Percentiles rank a stretch among this genome's conserved stretches.
phyloP scores from a whole-genome alignment of 1,140 invertebrate species.

The Zeugodacus cucurbitae region DNA sequence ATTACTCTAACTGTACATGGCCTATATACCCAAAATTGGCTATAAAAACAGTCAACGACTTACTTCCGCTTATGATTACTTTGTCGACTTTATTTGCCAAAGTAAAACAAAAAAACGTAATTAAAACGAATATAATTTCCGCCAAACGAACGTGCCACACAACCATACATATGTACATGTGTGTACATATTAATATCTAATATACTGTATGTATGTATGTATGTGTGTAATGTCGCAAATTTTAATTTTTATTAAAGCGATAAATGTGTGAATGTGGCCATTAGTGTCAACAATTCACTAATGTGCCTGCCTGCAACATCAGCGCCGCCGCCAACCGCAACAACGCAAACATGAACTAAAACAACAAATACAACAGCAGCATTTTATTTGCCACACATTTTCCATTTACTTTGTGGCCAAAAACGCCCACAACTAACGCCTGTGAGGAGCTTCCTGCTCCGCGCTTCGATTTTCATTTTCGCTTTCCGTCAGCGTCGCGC shows the following conservation, averaged over 20 bases:
- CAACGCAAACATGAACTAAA: not conserved
- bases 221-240: not conserved
- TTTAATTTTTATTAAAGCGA: conserved; percentile 30
- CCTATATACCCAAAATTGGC: not conserved
- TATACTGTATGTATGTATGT: not conserved
- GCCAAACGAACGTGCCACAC: not conserved
- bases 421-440: not conserved
- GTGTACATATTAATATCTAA: not conserved
- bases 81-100: not conserved
- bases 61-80: not conserved
- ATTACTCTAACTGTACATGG: not conserved
- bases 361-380: not conserved
- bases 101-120: not conserved
- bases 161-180: not conserved
- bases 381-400: not conserved
- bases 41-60: not conserved
- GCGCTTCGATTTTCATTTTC: not conserved
- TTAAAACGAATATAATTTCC: conserved; percentile 5
- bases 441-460: not conserved
- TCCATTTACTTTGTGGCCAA: conserved; percentile 19
- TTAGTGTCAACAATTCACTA: conserved; percentile 38
- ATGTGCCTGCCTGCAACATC: not conserved
- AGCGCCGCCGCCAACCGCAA: not conserved
- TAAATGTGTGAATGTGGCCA: conserved; percentile 34
- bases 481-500: not conserved